These are phyloP conservation scores for Marmota flaviventris DNA, from an alignment of 2,113 vertebrate genomes.

Conservation along the genomic window DNA sequence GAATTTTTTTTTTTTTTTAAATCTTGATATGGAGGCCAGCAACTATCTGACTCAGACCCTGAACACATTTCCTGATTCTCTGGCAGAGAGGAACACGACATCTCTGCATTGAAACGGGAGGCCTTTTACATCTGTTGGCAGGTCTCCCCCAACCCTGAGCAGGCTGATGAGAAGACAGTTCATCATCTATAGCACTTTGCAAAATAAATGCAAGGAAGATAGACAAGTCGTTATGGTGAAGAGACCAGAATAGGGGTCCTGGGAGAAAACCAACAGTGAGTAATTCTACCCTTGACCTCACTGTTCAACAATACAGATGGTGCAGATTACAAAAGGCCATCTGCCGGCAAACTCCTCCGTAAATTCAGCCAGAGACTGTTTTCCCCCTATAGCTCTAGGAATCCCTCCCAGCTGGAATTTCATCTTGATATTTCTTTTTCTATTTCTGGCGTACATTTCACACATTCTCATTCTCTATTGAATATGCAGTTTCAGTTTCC, in stretches of 20 bases:
- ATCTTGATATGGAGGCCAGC: neutral
- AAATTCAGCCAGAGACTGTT: neutral
- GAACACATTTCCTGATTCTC: neutral
- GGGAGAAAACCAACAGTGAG: slow-evolving; percentile 23
- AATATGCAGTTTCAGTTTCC: slow-evolving; percentile 69
- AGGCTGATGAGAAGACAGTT: neutral
- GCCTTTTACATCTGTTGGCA: neutral
- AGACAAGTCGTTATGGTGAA: neutral
- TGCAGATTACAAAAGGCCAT: neutral
- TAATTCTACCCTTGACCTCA: slow-evolving; percentile 61
- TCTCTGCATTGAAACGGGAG: neutral
- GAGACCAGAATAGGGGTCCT: neutral
- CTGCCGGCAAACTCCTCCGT: neutral
- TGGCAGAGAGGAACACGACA: neutral
- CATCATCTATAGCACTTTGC: neutral
- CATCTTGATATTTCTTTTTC: slow-evolving; percentile 64
- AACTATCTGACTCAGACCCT: neutral
- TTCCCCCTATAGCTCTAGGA: neutral
- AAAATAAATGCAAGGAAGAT: slow-evolving; percentile 28
- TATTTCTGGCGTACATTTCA: slow-evolving; percentile 68
- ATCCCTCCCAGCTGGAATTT: slow-evolving; percentile 29
- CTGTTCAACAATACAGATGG: slow-evolving; percentile 50
- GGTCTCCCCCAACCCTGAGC: neutral
- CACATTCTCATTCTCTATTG: neutral
- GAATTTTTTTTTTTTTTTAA: neutral